Conservation (phyloP, 2,797 vertebrate species). For the Poeciliopsis gracilis region DNA sequence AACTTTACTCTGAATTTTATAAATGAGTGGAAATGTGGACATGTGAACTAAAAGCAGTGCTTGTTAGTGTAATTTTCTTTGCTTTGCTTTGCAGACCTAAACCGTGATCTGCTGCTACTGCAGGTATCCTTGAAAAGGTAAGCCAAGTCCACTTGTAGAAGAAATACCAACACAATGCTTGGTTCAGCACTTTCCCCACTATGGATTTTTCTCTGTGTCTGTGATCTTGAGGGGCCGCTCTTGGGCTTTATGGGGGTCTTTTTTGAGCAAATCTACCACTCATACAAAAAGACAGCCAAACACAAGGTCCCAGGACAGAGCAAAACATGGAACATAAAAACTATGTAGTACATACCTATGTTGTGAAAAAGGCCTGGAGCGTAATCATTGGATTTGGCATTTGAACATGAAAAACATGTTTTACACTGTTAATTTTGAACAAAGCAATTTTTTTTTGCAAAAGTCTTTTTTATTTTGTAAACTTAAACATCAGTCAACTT, state of each 20-base stretch:
- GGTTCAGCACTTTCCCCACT: not conserved
- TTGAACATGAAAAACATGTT: not conserved
- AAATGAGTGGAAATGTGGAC: not conserved
- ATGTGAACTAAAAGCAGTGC: not conserved
- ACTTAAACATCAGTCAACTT: not conserved
- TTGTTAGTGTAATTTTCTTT: not conserved
- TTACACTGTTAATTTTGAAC: not conserved
- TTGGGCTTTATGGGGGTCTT: not conserved
- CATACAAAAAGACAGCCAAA: not conserved
- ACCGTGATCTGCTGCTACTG: not conserved
- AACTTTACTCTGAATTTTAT: not conserved
- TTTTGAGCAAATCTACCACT: not conserved
- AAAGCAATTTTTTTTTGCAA: not conserved
- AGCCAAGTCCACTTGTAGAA: not conserved
- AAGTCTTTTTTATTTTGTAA: too few relatives aligned
- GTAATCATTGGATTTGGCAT: not conserved
- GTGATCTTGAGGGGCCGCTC: not conserved
- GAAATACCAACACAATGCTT: not conserved
- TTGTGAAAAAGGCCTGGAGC: not conserved
- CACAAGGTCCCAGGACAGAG: not conserved
- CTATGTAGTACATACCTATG: not conserved
- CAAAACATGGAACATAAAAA: not conserved
- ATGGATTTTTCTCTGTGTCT: not conserved
- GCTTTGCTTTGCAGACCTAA: constrained; percentile 6
- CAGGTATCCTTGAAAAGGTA: not conserved